Base-by-base conservation (phyloP, 1,140 invertebrate species). In the Leptopilina boulardi region DNA sequence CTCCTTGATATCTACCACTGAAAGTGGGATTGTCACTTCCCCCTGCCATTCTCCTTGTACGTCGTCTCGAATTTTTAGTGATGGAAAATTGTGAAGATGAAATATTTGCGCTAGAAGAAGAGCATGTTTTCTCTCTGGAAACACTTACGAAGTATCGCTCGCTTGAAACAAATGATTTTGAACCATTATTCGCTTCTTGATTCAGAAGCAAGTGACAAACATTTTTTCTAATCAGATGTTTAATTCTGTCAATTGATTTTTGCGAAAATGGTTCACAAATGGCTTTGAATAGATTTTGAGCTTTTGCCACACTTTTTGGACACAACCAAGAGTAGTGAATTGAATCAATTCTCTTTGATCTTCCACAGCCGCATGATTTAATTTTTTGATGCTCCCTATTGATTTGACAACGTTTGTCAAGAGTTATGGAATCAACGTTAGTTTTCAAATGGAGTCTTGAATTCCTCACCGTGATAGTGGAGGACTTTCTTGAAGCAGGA, bases 161-260 rank as follows among this genome's bases (percentile, higher is more conserved):
- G 56, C 73, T 76, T 2, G 76, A 70, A 44, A 76, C 51, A 19
- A 42, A 44, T 1, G 56, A 76, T 38, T 81, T 78, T 38, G 74
- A 72, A 11, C 66, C n/a, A n/a, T n/a, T 71, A 47, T 70, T 77
- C 8, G 51, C 71, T 3, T 75, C 73, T 70, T 23, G 26, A n/a
- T 75, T 51, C 26, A 80, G 51, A 19, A 82, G 41, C 41, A 80
- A 75, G 44, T 56, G 77, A n/a, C 77, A 47, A 0, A 86, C 34
- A 13, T 84, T 86, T 38, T 66, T 72, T 11, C 78, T 73, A 11
- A 86, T 80, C 56, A 84, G 11, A 56, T 71, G 54, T 26, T 81
- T 85, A 23, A 86, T 79, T 30, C 77, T 70, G 3, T 78, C 74
- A 38, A 85, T 23, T 3, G 80, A 80, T 9, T 9, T 10, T 13